Conservation (phyloP, 92 coral and sea anemone species). For the Zoanthus sansibaricus region DNA sequence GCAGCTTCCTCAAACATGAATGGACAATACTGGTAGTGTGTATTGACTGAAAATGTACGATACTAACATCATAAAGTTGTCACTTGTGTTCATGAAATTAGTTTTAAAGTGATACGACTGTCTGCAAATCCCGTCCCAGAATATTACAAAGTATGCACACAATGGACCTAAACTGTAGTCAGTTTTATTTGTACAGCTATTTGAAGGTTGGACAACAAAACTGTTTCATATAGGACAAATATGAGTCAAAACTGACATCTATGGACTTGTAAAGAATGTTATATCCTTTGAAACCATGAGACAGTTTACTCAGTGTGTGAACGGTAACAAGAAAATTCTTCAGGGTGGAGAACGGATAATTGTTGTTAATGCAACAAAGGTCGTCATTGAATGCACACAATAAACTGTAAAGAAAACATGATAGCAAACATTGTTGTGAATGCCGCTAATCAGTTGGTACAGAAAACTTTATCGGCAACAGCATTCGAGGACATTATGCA, state of each 20-base stretch:
- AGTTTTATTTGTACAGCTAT: not conserved
- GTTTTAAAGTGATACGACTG: not conserved
- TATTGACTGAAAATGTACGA: not conserved
- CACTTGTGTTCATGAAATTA: conserved; percentile 2
- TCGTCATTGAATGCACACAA: too few relatives aligned
- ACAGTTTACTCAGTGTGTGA: too few relatives aligned
- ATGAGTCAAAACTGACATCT: not conserved
- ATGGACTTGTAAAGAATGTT: too few relatives aligned
- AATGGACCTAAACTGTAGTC: not conserved
- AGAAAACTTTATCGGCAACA: too few relatives aligned
- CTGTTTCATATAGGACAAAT: not conserved
- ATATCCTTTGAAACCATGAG: too few relatives aligned
- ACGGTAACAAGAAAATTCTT: too few relatives aligned
- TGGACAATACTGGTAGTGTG: conserved; percentile 4
- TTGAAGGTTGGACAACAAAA: not conserved
- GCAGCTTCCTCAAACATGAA: conserved; percentile 6
- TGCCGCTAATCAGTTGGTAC: too few relatives aligned
- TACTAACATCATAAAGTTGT: not conserved
- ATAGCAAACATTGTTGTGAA: too few relatives aligned
- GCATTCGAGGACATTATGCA: too few relatives aligned
- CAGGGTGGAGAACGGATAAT: too few relatives aligned
- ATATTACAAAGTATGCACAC: conserved; percentile 2
- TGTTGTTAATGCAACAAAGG: too few relatives aligned
- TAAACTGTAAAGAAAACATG: too few relatives aligned
- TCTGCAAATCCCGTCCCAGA: conserved; percentile 5